Conservation (phyloP, 2,113 vertebrate genomes). For the Blennius ocellaris region DNA sequence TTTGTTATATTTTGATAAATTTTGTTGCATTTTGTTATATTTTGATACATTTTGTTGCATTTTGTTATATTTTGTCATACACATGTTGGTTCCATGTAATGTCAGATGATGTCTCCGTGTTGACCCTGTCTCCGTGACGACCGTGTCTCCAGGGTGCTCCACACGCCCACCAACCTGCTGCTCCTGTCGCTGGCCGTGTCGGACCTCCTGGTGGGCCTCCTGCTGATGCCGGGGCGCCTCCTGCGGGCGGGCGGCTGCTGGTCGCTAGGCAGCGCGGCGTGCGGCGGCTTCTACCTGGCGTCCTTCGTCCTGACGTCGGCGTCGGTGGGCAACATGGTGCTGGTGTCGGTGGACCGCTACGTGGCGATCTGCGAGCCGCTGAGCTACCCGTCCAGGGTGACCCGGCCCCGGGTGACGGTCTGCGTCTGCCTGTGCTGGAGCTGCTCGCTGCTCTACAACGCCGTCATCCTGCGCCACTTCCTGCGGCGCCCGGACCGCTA, state of each 20-base stretch:
- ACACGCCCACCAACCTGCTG: slow-evolving; percentile 73
- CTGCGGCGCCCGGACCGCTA: not conserved
- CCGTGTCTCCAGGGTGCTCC: slow-evolving; percentile 65
- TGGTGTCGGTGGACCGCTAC: slow-evolving; percentile 44
- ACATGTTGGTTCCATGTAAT: too few relatives aligned
- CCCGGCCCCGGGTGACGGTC: not conserved
- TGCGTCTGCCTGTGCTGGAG: slow-evolving; percentile 28
- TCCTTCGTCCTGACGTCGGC: not conserved
- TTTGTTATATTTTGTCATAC: too few relatives aligned
- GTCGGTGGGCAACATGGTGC: slow-evolving; percentile 29
- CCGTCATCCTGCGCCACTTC: not conserved
- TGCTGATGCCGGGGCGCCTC: slow-evolving; percentile 28
- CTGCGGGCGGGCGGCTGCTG: slow-evolving; percentile 23
- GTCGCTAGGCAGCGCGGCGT: slow-evolving; percentile 35
- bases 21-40: too few relatives aligned
- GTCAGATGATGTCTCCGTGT: too few relatives aligned
- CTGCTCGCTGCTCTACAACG: not conserved
- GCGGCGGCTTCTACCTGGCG: slow-evolving; percentile 14
- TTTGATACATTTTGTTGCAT: too few relatives aligned
- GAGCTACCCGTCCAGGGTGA: slow-evolving; percentile 22
- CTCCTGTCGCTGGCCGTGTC: slow-evolving; percentile 64
- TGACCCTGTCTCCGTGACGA: too few relatives aligned
- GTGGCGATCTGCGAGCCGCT: slow-evolving; percentile 47
- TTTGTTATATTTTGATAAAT: too few relatives aligned
- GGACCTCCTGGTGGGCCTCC: slow-evolving; percentile 33